These are phyloP conservation scores for Entomyzon cyanotis DNA, from an alignment of 2,113 vertebrate species.

Conservation along the genomic window DNA sequence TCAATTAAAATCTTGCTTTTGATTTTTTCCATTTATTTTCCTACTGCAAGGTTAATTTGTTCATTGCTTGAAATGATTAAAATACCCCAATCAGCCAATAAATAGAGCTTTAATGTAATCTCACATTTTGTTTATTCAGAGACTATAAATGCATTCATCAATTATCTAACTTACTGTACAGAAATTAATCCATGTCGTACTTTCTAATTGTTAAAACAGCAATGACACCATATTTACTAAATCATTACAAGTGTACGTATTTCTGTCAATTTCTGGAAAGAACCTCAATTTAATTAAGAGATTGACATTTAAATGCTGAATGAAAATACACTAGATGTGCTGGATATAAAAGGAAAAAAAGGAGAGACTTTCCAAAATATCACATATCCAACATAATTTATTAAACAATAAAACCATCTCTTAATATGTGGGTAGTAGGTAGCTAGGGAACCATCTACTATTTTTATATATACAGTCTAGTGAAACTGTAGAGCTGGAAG, in stretches of 20 bases:
- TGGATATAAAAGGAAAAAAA: background rate
- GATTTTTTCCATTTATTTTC: background rate
- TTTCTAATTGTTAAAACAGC: background rate
- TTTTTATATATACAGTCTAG: background rate
- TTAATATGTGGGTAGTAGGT: background rate
- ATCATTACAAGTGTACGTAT: background rate
- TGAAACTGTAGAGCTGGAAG: background rate
- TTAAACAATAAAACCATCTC: background rate
- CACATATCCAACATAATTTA: background rate
- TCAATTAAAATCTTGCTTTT: conserved; percentile 1
- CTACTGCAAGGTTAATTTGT: background rate
- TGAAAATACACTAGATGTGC: background rate
- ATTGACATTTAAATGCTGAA: background rate
- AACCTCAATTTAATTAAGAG: background rate
- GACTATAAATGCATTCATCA: background rate
- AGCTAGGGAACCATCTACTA: conserved; percentile 6
- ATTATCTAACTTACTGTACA: background rate
- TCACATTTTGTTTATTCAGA: background rate
- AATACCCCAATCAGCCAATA: background rate
- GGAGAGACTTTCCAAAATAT: background rate
- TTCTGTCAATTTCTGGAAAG: background rate
- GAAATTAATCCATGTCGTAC: background rate
- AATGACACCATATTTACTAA: background rate
- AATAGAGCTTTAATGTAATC: background rate
- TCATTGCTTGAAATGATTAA: background rate